Percentiles rank a stretch among this genome's conserved stretches.
phyloP scores from a whole-genome alignment of 2,888 invertebrate genomes.

The Eilema caniola region DNA sequence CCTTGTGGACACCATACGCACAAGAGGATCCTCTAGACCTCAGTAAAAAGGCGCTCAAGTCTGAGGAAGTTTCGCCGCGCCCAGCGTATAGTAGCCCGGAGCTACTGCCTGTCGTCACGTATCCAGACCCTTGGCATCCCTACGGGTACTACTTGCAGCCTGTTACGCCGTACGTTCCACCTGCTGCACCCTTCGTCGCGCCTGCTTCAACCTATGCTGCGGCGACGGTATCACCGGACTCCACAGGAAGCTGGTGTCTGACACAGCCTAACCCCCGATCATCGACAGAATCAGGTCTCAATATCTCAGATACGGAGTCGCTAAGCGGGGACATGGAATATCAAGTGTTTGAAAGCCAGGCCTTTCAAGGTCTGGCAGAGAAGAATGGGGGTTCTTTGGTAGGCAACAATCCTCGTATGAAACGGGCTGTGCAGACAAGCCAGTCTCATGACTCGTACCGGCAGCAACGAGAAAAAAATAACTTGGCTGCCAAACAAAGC shows the following conservation, averaged over 20 bases:
- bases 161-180: background rate
- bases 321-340: background rate
- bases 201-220: background rate
- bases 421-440: constrained; percentile 81
- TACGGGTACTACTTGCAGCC: background rate
- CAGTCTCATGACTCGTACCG: constrained; percentile 92
- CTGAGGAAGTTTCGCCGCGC: too few species aligned
- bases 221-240: too few species aligned
- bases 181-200: background rate
- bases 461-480: constrained; percentile 96
- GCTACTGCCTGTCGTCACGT: background rate
- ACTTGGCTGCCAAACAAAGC: constrained; percentile 97
- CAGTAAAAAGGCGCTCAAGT: too few species aligned
- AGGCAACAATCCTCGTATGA: constrained; percentile 85
- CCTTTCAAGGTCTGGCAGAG: background rate
- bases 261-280: too few species aligned
- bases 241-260: constrained; percentile 32
- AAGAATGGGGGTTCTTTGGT: background rate
- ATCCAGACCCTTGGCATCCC: background rate
- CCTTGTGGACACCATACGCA: too few species aligned
- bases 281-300: too few species aligned
- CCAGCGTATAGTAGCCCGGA: background rate
- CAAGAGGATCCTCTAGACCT: too few species aligned
- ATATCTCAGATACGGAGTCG: too few species aligned
- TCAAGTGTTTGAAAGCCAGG: background rate